These are phyloP conservation scores for Tangara arthus DNA, from an alignment of 2,797 vertebrate species.

Conservation along the genomic window DNA sequence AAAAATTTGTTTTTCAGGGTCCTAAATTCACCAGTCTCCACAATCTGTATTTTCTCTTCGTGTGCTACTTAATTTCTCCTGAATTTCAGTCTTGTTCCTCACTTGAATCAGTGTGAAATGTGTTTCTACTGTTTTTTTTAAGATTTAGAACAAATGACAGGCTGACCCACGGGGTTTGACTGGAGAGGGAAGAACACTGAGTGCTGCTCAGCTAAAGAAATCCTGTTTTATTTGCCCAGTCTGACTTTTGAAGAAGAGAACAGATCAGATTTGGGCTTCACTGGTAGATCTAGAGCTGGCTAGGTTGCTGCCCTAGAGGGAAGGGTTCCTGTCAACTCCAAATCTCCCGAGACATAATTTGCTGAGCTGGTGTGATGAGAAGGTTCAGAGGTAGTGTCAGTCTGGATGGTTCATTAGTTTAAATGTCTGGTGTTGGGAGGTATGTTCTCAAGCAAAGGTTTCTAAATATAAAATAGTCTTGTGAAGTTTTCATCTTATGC, in stretches of 20 bases:
- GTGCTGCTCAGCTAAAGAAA: neutral
- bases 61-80: neutral
- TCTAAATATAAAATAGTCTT: constrained; percentile 61
- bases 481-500: constrained; percentile 63
- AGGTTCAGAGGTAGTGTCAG: neutral
- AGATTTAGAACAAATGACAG: neutral
- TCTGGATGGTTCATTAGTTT: constrained; percentile 28
- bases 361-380: neutral
- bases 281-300: neutral
- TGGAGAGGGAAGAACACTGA: neutral
- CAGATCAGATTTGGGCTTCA: neutral
- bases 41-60: neutral
- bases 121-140: neutral
- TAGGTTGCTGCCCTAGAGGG: neutral
- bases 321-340: neutral
- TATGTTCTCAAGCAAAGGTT: constrained; percentile 13
- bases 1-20: neutral
- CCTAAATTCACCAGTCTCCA: neutral
- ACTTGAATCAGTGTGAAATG: neutral
- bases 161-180: neutral
- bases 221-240: neutral
- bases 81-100: neutral
- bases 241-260: neutral
- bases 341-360: neutral
- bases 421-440: constrained; percentile 24